Conservation (phyloP, 2,113 vertebrate species). For the Esox niger region DNA sequence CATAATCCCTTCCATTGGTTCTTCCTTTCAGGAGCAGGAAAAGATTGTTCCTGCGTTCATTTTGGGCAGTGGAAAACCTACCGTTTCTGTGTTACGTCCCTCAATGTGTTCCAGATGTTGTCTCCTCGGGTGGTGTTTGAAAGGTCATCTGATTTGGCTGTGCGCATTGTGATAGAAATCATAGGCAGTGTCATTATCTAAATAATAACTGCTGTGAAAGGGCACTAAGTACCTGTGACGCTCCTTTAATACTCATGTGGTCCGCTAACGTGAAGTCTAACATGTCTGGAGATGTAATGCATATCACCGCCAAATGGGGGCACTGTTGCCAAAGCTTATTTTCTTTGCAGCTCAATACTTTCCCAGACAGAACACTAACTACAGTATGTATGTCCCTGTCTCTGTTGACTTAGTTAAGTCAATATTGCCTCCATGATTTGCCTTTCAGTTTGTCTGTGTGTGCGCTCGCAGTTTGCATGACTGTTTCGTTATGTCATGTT, state of each 20-base stretch:
- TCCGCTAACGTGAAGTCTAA: conserved; percentile 31
- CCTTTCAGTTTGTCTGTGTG: conserved; percentile 8
- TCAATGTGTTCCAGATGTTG: conserved; percentile 38
- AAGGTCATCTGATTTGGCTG: not conserved
- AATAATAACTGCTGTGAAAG: conserved; percentile 48
- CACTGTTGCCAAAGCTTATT: conserved; percentile 61
- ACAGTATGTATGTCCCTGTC: conserved; percentile 51
- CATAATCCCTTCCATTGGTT: conserved; percentile 33
- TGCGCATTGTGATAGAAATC: not conserved
- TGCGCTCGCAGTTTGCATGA: conserved; percentile 12
- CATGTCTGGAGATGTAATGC: conserved; percentile 35
- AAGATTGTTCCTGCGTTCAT: conserved; percentile 17
- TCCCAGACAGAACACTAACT: conserved; percentile 11
- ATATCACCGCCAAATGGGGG: conserved; percentile 46
- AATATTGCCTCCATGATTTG: conserved; percentile 44
- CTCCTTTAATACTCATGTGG: conserved; percentile 51
- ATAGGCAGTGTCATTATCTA: no score
- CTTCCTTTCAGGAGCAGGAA: conserved; percentile 15
- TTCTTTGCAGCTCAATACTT: conserved; percentile 4
- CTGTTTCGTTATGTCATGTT: not conserved
- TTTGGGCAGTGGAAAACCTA: conserved; percentile 22
- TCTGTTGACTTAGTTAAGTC: conserved; percentile 57
- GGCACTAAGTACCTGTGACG: conserved; percentile 41
- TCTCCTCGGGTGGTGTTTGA: conserved; percentile 11
- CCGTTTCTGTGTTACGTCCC: not conserved